These are phyloP conservation scores for Phoxinus phoxinus DNA, from an alignment of 2,113 vertebrate genomes.

Conservation along the genomic window DNA sequence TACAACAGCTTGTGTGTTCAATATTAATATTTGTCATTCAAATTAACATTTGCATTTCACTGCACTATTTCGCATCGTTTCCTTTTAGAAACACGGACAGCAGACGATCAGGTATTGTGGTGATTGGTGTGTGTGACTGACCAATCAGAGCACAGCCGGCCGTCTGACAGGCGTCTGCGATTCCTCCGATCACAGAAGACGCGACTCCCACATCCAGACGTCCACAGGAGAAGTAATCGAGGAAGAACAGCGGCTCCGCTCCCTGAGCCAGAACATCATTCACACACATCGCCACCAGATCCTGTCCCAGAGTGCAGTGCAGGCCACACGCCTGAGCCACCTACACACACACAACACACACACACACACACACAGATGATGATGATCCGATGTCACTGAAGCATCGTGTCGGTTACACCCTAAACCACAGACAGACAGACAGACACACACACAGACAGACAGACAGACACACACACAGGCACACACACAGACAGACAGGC, in stretches of 20 bases:
- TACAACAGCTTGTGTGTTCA: too few species aligned
- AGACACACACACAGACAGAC: too few species aligned
- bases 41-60: too few species aligned
- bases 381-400: neutral
- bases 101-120: neutral
- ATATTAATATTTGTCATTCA: too few species aligned
- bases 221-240: conserved; percentile 97
- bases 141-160: conserved; percentile 92
- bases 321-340: conserved; percentile 86
- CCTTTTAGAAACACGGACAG: neutral
- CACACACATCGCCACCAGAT: conserved; percentile 97
- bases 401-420: neutral
- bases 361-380: neutral
- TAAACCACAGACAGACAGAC: conserved; percentile 55
- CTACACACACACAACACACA: conserved; percentile 68
- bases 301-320: conserved; percentile 88
- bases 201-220: conserved; percentile 84
- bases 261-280: conserved; percentile 95
- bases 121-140: conserved; percentile 60
- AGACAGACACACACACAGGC: too few species aligned
- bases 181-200: conserved; percentile 80
- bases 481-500: too few species aligned
- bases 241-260: conserved; percentile 95
- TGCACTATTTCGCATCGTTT: neutral
- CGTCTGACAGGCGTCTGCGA: conserved; percentile 84